Percentiles rank a stretch among this genome's conserved stretches.
Evolutionary conservation across 30 jellyfish, hydroid and myxozoan genomes (phyloP).

Genomic region (Aurelia aurita complex sp. Pacific): DNA sequence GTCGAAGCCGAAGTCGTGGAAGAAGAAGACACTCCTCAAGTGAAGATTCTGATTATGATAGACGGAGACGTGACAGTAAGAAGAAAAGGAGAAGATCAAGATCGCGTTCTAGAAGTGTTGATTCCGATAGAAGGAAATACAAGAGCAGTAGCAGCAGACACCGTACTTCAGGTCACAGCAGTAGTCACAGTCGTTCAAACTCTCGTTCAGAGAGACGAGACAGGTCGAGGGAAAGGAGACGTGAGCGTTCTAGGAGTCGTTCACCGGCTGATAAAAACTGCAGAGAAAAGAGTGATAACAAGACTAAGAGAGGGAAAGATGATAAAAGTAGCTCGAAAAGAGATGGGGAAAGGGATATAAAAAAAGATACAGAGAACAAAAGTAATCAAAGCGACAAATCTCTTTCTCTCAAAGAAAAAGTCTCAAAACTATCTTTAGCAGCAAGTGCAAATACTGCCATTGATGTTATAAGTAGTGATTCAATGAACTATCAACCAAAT

Average conservation of each 20-base stretch:
- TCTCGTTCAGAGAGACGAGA: conserved; percentile 61
- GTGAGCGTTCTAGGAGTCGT: conserved; percentile 48
- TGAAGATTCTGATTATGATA: conserved; percentile 59
- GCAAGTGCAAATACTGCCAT: background rate
- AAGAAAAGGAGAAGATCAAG: conserved; percentile 55
- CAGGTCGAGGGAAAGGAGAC: conserved; percentile 19
- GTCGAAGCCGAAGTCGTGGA: conserved; percentile 56
- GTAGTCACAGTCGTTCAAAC: conserved; percentile 36
- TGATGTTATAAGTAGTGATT: background rate
- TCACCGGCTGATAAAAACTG: conserved; percentile 39
- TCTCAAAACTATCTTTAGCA: conserved; percentile 7
- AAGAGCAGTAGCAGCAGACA: conserved; percentile 22
- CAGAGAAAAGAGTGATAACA: background rate
- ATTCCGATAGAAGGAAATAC: conserved; percentile 38
- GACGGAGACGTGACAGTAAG: conserved; percentile 38
- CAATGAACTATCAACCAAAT: background rate
- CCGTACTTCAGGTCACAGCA: conserved; percentile 6
- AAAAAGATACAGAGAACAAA: background rate
- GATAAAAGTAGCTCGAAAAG: background rate
- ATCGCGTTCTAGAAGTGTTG: conserved; percentile 47
- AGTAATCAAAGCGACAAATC: background rate
- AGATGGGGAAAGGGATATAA: background rate
- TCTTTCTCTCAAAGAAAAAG: conserved; percentile 39
- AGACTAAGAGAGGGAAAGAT: background rate
- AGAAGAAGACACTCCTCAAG: conserved; percentile 52